These are phyloP conservation scores for Melanaphis sacchari DNA, from an alignment of 1,140 invertebrate species.

Conservation along the genomic window DNA sequence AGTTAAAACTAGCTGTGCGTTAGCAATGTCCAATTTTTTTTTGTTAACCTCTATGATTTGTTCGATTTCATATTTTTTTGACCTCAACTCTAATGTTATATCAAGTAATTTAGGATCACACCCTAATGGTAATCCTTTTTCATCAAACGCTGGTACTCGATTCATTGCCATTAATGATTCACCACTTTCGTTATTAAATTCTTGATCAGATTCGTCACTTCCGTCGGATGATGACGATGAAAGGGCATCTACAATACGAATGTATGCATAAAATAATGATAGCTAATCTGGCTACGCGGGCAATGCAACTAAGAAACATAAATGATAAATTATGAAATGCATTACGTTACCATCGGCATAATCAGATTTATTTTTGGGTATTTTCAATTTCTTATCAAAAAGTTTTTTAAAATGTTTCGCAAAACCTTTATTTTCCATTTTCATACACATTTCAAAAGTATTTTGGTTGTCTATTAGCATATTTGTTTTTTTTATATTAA, in stretches of 20 bases:
- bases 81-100: background rate
- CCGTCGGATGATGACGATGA: background rate
- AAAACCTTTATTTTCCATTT: conserved; percentile 19
- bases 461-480: background rate
- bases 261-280: background rate
- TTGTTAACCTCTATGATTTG: background rate
- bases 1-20: background rate
- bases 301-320: background rate
- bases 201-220: conserved; percentile 12
- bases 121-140: background rate
- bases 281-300: background rate
- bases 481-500: background rate
- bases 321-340: background rate
- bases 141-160: background rate
- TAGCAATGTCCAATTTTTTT: background rate
- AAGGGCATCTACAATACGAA: background rate
- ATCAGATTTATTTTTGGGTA: background rate
- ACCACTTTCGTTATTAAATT: background rate
- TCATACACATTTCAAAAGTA: background rate
- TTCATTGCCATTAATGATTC: background rate
- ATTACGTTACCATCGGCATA: background rate
- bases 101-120: conserved; percentile 35
- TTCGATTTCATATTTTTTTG: conserved; percentile 33
- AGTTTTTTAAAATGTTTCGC: conserved; percentile 33
- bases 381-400: conserved; percentile 28